Conservation (phyloP, 2,888 invertebrate species). For the Ischnura elegans region DNA sequence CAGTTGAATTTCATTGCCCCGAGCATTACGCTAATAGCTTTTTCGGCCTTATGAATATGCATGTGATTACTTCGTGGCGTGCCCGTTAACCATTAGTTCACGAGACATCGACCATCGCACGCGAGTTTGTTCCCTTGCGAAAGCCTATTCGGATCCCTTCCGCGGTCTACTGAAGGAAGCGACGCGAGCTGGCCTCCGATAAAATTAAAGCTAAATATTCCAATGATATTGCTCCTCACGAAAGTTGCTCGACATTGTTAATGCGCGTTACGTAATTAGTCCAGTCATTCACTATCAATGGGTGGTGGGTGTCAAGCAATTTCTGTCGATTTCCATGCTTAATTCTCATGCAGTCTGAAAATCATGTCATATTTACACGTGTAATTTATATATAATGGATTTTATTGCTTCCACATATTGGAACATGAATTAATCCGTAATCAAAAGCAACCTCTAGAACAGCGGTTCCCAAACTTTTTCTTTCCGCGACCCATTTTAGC, state of each 20-base stretch:
- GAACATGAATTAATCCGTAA: too few relatives aligned
- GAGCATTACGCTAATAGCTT: not conserved
- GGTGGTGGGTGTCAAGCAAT: too few relatives aligned
- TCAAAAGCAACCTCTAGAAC: too few relatives aligned
- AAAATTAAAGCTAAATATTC: not conserved
- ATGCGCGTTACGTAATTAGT: too few relatives aligned
- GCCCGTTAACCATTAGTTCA: not conserved
- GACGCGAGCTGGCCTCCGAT: not conserved
- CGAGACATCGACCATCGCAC: not conserved
- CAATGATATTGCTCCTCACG: not conserved
- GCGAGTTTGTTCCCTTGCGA: not conserved
- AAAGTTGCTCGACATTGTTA: not conserved
- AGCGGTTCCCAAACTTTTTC: too few relatives aligned
- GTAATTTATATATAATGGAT: too few relatives aligned
- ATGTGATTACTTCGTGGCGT: slow-evolving; percentile 30
- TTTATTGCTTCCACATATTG: too few relatives aligned
- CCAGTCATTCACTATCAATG: too few relatives aligned
- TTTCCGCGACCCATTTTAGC: too few relatives aligned
- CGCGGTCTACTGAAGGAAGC: not conserved
- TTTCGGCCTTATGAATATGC: slow-evolving; percentile 14
- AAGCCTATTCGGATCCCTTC: not conserved
- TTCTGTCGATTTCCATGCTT: too few relatives aligned
- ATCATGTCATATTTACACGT: too few relatives aligned
- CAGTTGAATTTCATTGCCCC: not conserved
- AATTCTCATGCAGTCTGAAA: too few relatives aligned